Evolutionary conservation across 2,888 invertebrate genomes (phyloP).

Genomic region (Eupithecia dodoneata): DNA sequence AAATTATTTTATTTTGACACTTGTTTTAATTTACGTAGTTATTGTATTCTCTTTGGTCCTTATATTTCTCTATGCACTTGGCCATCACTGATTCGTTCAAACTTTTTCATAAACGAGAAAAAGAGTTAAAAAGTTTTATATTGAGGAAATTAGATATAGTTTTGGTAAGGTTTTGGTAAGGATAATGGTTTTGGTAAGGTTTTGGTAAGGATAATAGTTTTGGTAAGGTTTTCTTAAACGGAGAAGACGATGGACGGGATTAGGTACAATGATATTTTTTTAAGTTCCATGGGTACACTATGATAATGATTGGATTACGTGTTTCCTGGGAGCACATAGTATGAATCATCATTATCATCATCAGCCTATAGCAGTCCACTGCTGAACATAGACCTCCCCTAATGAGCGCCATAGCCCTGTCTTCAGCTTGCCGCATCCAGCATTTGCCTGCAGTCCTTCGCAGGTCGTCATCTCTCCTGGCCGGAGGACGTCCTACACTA

Average conservation of each 20-base stretch:
- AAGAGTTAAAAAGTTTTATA: neutral
- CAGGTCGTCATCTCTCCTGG: too few species aligned
- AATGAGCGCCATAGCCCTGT: too few species aligned
- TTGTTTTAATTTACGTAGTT: neutral
- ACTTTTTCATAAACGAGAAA: neutral
- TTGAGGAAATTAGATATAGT: too few species aligned
- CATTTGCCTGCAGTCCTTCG: too few species aligned
- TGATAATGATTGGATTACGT: too few species aligned
- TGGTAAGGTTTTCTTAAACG: neutral
- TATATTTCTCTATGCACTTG: neutral
- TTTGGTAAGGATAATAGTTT: too few species aligned
- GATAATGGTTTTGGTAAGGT: neutral
- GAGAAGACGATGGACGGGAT: neutral
- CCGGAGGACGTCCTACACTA: too few species aligned
- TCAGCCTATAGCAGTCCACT: too few species aligned
- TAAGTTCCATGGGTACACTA: neutral
- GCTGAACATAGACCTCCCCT: too few species aligned
- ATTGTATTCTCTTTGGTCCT: neutral
- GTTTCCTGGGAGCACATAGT: too few species aligned
- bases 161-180: neutral
- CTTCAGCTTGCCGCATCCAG: too few species aligned
- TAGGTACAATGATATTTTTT: neutral
- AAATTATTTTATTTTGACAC: neutral
- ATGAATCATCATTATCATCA: too few species aligned
- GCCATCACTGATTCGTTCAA: neutral